Base-by-base conservation (phyloP, 1,140 invertebrate species). In the Pantala flavescens region DNA sequence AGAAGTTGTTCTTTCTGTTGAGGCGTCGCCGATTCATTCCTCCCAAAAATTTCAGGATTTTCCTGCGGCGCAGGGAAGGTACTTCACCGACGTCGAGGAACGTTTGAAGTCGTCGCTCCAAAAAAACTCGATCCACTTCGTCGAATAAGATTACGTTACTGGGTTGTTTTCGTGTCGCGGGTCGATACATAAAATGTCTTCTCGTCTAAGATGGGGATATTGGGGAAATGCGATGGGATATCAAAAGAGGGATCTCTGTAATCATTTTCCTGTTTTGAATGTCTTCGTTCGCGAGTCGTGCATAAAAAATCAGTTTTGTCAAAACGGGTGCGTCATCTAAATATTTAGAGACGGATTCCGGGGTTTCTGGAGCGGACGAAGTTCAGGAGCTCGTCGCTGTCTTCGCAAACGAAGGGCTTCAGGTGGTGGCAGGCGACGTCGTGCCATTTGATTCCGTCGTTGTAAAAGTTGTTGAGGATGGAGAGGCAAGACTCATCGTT, bases 401-500 rank as follows among this genome's bases (percentile, higher is more conserved):
- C 93, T 84, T 96, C 93, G 82, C 94, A 96, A 3, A 96, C 92
- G 86, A 95, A 95, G 0, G 93, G 93, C 83, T 96, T 96, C 74
- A 94, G 86, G 82, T 96, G 93, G 81, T 95, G 91, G 79, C 94
- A 95, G 74, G 93, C 93, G 19, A 95, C 92, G 80, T 95, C 93
- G 85, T 96, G 93, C 92, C 94, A 95, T 82, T 95, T 94, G 78
- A 94, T 87, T 43, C 94, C 94, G 80, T 96, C 94, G 79, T 93
- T 92, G 85, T 96, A 96, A 86, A 95, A 95, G 82, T 96, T 95
- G 85, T 95, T 96, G 78, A 96, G 82, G 77, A 95, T 93, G 23
- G 93, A 91, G 79, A 96, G 81, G 80, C 94, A 96, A 28, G 93
- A 94, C 84, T 95, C 94, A 79, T 95, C 93, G 77, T 94, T 94